Evolutionary conservation across 2,797 vertebrate genomes (phyloP), one percentile per base, ranked within the genome.

Genomic region (Sebastes matsubarae): DNA sequence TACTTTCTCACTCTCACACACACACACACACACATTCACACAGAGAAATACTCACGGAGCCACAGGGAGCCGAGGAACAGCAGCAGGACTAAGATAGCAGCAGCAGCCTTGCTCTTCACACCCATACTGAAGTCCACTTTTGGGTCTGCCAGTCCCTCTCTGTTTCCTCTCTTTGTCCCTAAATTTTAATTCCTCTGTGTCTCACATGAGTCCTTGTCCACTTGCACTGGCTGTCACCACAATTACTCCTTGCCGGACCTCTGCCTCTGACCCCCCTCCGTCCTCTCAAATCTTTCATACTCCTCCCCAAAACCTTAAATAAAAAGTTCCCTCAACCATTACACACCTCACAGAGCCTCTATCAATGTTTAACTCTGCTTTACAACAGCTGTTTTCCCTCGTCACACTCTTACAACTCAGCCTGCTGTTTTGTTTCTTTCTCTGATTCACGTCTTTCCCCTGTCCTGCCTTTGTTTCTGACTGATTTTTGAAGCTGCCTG

Each of bases 1-100:
- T 42, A 65, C 42, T 57, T n/a, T 81, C 8, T 18, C 42, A 20
- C 54, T 67, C 63, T 69, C 42, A 66, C 64, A 77, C 52, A 59
- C 36, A 6, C 68, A 75, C 65, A 42, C 57, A 52, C 34, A 73
- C 67, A 80, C 64, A 78, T 20, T 79, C 46, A 66, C 29, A 75
- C 14, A 76, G 4, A 76, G 66, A 79, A 70, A 74, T 93, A 96
- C 96, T 96, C 90, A 96, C 95, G 64, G 22, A 96, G 82, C 95
- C 95, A 96, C 81, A 95, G 71, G n/a, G 90, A 93, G 73, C 94
- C 94, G 6, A 96, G 77, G 78, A 95, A 92, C 83, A 96, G 66
- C 80, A 95, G 83, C 82, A 96, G 90, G 82, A 96, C 83, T 75
- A 95, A 22, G 84, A 96, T 92, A 78, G 95, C 96, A 68, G 87